Evolutionary conservation across 2,797 vertebrate species (phyloP).

Genomic region (Enteromius thamalakanensis): DNA sequence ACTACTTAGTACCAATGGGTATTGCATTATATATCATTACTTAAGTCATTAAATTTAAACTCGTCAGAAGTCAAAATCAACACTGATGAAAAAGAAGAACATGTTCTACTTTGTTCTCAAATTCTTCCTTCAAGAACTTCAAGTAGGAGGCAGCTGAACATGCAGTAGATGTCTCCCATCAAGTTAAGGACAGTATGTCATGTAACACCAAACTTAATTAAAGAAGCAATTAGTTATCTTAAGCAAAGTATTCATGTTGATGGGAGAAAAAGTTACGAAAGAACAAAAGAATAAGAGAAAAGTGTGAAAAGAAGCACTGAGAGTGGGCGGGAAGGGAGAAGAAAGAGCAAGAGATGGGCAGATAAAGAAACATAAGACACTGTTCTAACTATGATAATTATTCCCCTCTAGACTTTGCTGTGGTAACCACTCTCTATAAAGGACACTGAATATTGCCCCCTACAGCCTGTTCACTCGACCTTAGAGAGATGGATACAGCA

Average conservation of each 20-base stretch:
- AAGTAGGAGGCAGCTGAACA: not conserved
- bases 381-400: conserved; percentile 11
- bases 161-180: not conserved
- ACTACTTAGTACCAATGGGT: no score
- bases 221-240: conserved; percentile 29
- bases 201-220: conserved; percentile 21
- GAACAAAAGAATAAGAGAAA: conserved; percentile 21
- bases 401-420: not conserved
- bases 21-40: not conserved
- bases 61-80: not conserved
- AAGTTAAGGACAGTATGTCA: conserved; percentile 6
- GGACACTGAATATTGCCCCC: not conserved
- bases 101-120: not conserved
- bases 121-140: not conserved
- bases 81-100: not conserved
- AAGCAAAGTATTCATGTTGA: conserved; percentile 24
- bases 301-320: not conserved
- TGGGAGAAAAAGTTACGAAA: not conserved
- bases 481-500: not conserved
- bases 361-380: conserved; percentile 4
- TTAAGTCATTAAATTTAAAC: not conserved
- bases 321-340: not conserved
- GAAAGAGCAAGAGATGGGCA: not conserved
- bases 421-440: not conserved
- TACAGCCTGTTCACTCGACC: not conserved